phyloP scores from a whole-genome alignment of 2,113 vertebrate species.

The Clarias batrachus region DNA sequence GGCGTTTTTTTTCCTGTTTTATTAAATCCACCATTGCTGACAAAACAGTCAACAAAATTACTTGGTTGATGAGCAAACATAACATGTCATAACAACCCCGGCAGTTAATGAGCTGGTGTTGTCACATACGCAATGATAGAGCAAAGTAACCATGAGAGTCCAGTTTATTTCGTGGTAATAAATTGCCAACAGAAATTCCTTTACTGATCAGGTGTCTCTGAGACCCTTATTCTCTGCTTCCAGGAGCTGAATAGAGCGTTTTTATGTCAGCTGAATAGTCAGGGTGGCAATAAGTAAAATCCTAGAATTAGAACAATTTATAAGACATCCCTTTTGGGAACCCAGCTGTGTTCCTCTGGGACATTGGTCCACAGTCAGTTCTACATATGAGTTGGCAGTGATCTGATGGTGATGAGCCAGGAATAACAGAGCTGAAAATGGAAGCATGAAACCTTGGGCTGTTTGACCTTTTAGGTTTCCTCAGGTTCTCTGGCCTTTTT shows the following conservation, averaged over 20 bases:
- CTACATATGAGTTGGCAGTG: neutral
- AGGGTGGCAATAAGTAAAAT: neutral
- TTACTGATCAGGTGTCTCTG: neutral
- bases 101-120: neutral
- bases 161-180: neutral
- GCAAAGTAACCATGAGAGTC: neutral
- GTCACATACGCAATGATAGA: neutral
- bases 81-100: neutral
- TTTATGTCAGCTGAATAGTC: neutral
- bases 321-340: neutral
- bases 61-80: neutral
- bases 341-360: neutral
- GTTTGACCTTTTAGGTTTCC: neutral
- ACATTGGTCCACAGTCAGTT: neutral
- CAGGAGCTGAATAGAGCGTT: neutral
- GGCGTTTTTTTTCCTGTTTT: neutral
- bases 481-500: neutral
- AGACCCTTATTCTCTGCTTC: neutral
- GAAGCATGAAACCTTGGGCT: neutral
- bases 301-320: neutral
- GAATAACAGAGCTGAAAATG: neutral
- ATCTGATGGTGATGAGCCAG: neutral
- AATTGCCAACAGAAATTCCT: neutral
- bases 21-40: neutral
- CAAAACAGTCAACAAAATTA: neutral